Percentiles rank a stretch among this genome's conserved stretches.
Conservation (phyloP, 2,797 vertebrate species). For the Numenius phaeopus region DNA sequence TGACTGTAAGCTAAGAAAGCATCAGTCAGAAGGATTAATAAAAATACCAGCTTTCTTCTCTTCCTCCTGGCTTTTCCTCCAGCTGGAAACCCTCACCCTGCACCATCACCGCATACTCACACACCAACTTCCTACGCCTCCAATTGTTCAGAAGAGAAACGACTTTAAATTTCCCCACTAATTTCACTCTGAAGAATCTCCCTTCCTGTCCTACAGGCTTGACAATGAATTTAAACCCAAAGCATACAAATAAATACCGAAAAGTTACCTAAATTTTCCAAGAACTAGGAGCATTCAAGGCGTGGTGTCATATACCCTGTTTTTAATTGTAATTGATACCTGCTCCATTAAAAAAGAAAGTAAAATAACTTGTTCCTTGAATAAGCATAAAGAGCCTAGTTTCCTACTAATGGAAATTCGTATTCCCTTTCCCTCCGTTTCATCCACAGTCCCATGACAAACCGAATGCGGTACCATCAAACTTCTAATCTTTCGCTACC, state of each 20-base stretch:
- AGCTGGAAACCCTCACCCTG: not conserved
- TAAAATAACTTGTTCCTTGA: not conserved
- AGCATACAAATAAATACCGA: not conserved
- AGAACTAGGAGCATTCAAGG: not conserved
- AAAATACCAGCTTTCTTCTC: not conserved
- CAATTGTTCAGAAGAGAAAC: not conserved
- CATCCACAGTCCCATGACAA: not conserved
- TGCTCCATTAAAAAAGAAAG: not conserved
- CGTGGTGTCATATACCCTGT: no score
- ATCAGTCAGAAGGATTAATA: not conserved
- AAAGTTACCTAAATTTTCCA: not conserved
- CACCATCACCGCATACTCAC: not conserved
- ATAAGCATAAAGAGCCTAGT: not conserved
- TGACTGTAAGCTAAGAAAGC: not conserved
- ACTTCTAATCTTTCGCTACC: not conserved
- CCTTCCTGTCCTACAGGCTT: not conserved
- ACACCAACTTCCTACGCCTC: not conserved
- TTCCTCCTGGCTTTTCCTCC: not conserved
- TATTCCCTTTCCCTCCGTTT: not conserved
- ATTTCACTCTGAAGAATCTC: not conserved
- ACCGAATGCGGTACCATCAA: fast-evolving
- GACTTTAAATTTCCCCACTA: not conserved
- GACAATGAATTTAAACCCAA: not conserved
- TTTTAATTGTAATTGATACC: not conserved
- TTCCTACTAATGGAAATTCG: not conserved